phyloP scores from a whole-genome alignment of 2,888 invertebrate species.

The Ormyrus thymus region DNA sequence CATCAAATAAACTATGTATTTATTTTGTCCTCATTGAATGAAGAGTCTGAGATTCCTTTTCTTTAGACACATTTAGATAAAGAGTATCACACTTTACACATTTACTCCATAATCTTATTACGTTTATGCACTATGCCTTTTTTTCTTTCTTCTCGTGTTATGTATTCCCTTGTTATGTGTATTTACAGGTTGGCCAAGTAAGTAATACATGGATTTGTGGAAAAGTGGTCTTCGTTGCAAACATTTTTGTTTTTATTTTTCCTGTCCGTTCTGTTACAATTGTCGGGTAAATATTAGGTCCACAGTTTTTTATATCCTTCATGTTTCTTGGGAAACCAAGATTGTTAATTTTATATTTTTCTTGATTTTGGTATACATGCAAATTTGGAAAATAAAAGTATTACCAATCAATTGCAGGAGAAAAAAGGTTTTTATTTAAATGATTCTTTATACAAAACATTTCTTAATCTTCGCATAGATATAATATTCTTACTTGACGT shows the following conservation, averaged over 20 bases:
- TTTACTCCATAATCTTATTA: conserved; percentile 60
- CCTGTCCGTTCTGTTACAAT: conserved; percentile 14
- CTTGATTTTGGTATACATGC: background rate
- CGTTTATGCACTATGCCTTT: conserved; percentile 49
- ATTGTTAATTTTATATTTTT: conserved; percentile 53
- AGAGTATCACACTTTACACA: conserved; percentile 71
- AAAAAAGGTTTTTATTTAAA: conserved; percentile 37
- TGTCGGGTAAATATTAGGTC: conserved; percentile 31
- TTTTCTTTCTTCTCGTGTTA: conserved; percentile 21
- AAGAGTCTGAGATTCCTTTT: conserved; percentile 6
- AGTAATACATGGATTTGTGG: conserved; percentile 62
- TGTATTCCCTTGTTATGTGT: conserved; percentile 55
- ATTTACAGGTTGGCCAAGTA: conserved; percentile 66
- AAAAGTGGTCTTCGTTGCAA: conserved; percentile 63
- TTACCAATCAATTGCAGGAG: background rate
- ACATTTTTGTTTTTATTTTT: conserved; percentile 52
- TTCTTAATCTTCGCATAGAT: conserved; percentile 32
- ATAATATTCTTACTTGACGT: conserved; percentile 45
- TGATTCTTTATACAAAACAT: conserved; percentile 40
- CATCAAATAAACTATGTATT: background rate
- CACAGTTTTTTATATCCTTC: conserved; percentile 15
- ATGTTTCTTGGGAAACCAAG: background rate
- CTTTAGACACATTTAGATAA: conserved; percentile 66
- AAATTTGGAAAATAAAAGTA: conserved; percentile 33
- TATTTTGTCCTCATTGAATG: conserved; percentile 14